Percentiles rank a stretch among this genome's conserved stretches.
Evolutionary conservation across 1,140 invertebrate genomes (phyloP).

Genomic region (Drosophila pandora): DNA sequence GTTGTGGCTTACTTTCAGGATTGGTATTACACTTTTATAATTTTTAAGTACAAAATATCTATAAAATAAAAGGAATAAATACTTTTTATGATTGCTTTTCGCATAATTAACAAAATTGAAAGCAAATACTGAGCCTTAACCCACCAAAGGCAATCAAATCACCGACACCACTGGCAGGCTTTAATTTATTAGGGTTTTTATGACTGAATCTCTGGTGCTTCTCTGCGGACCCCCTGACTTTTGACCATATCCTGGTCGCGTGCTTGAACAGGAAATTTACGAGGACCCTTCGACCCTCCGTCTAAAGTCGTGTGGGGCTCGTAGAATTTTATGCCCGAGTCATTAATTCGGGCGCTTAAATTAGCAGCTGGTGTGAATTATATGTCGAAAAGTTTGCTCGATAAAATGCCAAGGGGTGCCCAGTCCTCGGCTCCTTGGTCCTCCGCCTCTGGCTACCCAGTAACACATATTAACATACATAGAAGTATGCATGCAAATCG

Average conservation of each 20-base stretch:
- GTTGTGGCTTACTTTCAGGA: not conserved
- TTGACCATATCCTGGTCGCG: conserved; percentile 42
- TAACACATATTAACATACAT: conserved; percentile 14
- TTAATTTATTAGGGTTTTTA: conserved; percentile 45
- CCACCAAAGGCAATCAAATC: conserved; percentile 17
- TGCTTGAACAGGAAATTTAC: conserved; percentile 39
- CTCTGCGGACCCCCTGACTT: conserved; percentile 22
- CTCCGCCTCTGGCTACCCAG: not conserved
- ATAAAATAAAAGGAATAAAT: not conserved
- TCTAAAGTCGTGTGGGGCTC: conserved; percentile 41
- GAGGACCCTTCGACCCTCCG: conserved; percentile 23
- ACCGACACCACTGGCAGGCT: conserved; percentile 1
- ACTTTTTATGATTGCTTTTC: not conserved
- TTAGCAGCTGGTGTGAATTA: conserved; percentile 80
- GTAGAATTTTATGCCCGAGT: conserved; percentile 61
- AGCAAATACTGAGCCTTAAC: conserved; percentile 8
- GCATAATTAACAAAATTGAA: conserved; percentile 34
- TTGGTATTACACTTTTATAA: not conserved
- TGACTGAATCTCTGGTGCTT: conserved; percentile 40
- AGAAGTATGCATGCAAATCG: conserved; percentile 28
- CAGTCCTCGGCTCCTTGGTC: not conserved
- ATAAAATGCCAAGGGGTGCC: conserved; percentile 53
- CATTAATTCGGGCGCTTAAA: conserved; percentile 75
- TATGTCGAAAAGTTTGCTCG: conserved; percentile 76
- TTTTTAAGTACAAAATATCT: not conserved